These are phyloP conservation scores for Steinernema carpocapsae DNA, from an alignment of 2,888 invertebrate genomes.

Conservation along the genomic window DNA sequence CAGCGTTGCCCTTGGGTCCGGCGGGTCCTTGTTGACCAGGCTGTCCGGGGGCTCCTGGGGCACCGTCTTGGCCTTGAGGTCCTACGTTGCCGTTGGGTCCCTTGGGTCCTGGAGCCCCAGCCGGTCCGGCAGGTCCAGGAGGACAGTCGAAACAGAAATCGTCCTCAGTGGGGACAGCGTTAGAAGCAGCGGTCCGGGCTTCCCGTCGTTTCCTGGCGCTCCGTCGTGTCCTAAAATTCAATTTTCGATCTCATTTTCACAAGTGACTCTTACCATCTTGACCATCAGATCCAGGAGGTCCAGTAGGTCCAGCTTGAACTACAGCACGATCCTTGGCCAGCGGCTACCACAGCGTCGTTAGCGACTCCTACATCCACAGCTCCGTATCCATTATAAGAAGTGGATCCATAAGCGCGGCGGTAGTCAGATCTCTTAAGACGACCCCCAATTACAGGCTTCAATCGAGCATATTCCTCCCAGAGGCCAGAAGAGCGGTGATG, in stretches of 20 bases:
- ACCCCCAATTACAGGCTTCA: background rate
- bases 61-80: background rate
- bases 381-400: background rate
- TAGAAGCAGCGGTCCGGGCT: slow-evolving; percentile 34
- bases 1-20: background rate
- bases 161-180: slow-evolving; percentile 24
- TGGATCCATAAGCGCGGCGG: slow-evolving; percentile 22
- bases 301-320: slow-evolving; percentile 41
- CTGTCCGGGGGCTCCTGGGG: background rate
- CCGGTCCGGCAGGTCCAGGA: slow-evolving; percentile 15
- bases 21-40: background rate
- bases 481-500: slow-evolving; percentile 52
- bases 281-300: slow-evolving; percentile 32
- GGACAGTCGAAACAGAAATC: slow-evolving; percentile 38
- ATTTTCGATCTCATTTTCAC: background rate
- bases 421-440: background rate
- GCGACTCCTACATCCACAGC: slow-evolving; percentile 12
- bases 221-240: slow-evolving; percentile 31
- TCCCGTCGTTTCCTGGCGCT: slow-evolving; percentile 36
- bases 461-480: background rate
- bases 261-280: background rate
- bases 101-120: background rate
- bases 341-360: slow-evolving; percentile 28
- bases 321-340: slow-evolving; percentile 50
- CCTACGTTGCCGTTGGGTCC: background rate